Evolutionary conservation across 2,888 invertebrate species (phyloP), one percentile per base, ranked within the genome.

Genomic region (Rosalia funebris): DNA sequence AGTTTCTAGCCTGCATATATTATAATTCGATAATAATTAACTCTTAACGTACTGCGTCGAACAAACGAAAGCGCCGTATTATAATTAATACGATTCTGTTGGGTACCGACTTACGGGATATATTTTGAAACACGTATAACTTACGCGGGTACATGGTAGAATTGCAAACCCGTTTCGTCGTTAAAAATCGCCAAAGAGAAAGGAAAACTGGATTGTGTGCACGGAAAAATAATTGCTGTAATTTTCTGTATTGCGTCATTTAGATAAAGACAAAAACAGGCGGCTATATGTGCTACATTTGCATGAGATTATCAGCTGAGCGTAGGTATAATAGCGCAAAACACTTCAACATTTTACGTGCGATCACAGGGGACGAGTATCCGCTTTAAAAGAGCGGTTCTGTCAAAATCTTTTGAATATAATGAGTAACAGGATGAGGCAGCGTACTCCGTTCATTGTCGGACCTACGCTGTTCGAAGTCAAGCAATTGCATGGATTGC

Each of bases 1-100:
- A 50, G 50, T 41, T 53, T 53, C 53, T 32, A 53, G 19, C 15
- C 11, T 42, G 53, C 25, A 41, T 42, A 42, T 14, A 53, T 53
- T 53, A 53, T 20, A 12, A 32, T 32, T 42, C 37, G 19, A 53
- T 53, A 53, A 53, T 53, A 34, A 34, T 34, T n/a, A n/a, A n/a
- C 7, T 5, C 25, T 25, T n/a, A 25, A 10, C 16, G 25, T 25
- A 41, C 10, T 39, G 25, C 14, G 9, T 10, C 17, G 36, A 17
- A 39, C 39, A 50, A 53, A 42, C 31, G 53, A 53, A 53, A 53
- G 53, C 53, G 32, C 11, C 12, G 17, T 25, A 25, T 17, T 53
- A 19, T 53, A 53, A 53, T 53, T 53, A 53, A 42, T 32, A 32
- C 9, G 31, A 19, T 42, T 53, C 42, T 42, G 17, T 9, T 19